A percentile compares a stretch with the other conserved stretches of the same genome.
Evolutionary conservation across 2,113 vertebrate species (phyloP).

Genomic region (Progne subis): DNA sequence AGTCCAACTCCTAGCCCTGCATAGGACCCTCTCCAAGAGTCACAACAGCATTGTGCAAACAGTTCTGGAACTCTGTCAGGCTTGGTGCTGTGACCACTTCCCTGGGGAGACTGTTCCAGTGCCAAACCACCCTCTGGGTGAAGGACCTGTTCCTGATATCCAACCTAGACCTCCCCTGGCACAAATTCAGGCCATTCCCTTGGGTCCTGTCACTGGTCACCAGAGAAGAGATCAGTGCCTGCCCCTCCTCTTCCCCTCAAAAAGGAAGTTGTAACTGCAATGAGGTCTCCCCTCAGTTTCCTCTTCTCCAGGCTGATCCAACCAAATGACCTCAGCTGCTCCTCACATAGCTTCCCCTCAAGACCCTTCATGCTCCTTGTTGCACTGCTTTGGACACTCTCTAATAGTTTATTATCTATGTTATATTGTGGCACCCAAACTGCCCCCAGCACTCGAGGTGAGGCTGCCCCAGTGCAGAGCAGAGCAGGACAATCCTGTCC

Average conservation of each 20-base stretch:
- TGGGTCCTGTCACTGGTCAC: not conserved
- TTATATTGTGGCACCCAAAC: not conserved
- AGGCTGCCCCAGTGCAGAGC: accelerated
- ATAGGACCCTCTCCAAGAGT: not conserved
- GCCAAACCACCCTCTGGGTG: not conserved
- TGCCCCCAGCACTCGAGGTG: accelerated
- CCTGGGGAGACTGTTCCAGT: not conserved
- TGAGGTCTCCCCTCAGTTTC: not conserved
- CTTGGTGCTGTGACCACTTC: not conserved
- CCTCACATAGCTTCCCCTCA: accelerated
- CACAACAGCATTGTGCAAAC: not conserved
- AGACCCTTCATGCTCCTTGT: not conserved
- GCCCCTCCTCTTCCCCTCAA: not conserved
- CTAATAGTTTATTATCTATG: too few species aligned
- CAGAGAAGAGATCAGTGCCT: not conserved
- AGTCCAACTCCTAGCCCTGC: not conserved
- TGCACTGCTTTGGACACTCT: not conserved
- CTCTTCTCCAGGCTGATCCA: not conserved
- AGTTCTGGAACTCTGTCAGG: not conserved
- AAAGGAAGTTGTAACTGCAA: accelerated
- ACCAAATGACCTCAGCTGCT: not conserved
- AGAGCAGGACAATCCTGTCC: not conserved
- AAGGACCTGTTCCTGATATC: not conserved
- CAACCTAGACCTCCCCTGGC: not conserved
- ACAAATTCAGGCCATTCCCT: not conserved